A percentile compares a stretch with the other conserved stretches of the same genome.
These are phyloP conservation scores for Diaperis boleti DNA, from an alignment of 2,888 invertebrate species.

Conservation along the genomic window DNA sequence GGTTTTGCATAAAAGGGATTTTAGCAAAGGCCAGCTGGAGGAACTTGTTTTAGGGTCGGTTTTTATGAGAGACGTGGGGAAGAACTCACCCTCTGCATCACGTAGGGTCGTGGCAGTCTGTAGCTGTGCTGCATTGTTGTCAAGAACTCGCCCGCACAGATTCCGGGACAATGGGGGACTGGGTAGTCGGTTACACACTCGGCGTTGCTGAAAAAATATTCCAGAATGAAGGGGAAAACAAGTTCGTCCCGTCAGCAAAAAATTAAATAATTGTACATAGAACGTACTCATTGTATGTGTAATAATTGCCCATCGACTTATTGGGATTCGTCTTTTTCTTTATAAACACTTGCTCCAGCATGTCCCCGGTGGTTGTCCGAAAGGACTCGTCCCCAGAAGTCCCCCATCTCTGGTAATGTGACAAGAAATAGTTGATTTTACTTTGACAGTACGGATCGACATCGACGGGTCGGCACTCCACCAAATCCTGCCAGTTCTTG, in stretches of 20 bases:
- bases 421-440: constrained; percentile 66
- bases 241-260: too few species aligned
- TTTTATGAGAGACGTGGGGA: neutral
- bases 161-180: constrained; percentile 19
- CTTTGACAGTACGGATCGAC: constrained; percentile 68
- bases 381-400: constrained; percentile 63
- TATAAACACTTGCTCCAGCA: constrained; percentile 66
- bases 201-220: constrained; percentile 15
- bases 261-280: too few species aligned
- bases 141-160: constrained; percentile 64
- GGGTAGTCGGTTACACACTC: constrained; percentile 11
- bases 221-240: too few species aligned
- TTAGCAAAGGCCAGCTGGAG: constrained; percentile 54
- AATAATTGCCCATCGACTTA: constrained; percentile 51
- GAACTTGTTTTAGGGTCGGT: neutral
- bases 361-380: constrained; percentile 67
- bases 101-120: constrained; percentile 67
- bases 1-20: constrained; percentile 54
- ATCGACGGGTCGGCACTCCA: constrained; percentile 67
- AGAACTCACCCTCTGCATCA: constrained; percentile 66
- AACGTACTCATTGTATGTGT: constrained; percentile 54
- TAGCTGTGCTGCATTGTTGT: constrained; percentile 70
- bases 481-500: constrained; percentile 67
- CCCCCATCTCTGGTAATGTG: constrained; percentile 68
- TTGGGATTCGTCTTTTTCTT: constrained; percentile 23